Conservation (phyloP, 2,113 vertebrate species). For the Potamarius usumacintae region DNA sequence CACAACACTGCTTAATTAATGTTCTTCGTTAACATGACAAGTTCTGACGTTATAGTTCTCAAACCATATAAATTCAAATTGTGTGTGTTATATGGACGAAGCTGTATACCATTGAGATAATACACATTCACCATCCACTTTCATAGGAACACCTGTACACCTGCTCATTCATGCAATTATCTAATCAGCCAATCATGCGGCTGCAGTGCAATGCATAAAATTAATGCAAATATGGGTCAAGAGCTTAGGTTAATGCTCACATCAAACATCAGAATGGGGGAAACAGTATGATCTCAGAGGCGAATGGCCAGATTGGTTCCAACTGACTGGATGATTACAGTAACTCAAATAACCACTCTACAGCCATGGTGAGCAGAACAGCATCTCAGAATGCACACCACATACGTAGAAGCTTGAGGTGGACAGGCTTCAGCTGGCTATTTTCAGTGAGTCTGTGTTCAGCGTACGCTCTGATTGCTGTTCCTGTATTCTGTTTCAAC, state of each 20-base stretch:
- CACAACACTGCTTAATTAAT: constrained; percentile 17
- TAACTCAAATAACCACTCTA: neutral
- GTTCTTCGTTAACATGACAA: neutral
- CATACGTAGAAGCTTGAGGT: neutral
- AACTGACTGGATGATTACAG: neutral
- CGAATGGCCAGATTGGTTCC: neutral
- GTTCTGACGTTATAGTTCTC: neutral
- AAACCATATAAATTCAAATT: too few relatives aligned
- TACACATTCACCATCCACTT: neutral
- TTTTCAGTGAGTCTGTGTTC: neutral
- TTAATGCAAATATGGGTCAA: neutral
- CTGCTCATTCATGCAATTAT: neutral
- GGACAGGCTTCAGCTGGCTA: neutral
- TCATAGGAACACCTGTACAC: neutral
- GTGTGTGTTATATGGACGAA: neutral
- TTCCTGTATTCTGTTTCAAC: constrained; percentile 6
- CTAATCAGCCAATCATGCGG: neutral
- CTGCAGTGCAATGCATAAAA: neutral
- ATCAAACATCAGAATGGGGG: neutral
- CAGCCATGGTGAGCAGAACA: neutral
- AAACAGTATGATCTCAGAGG: neutral
- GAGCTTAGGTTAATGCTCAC: neutral
- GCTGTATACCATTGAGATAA: neutral
- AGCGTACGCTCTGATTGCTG: neutral
- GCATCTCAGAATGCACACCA: neutral